These are phyloP conservation scores for Pipistrellus kuhlii DNA, from an alignment of 2,797 vertebrate genomes.

Conservation along the genomic window DNA sequence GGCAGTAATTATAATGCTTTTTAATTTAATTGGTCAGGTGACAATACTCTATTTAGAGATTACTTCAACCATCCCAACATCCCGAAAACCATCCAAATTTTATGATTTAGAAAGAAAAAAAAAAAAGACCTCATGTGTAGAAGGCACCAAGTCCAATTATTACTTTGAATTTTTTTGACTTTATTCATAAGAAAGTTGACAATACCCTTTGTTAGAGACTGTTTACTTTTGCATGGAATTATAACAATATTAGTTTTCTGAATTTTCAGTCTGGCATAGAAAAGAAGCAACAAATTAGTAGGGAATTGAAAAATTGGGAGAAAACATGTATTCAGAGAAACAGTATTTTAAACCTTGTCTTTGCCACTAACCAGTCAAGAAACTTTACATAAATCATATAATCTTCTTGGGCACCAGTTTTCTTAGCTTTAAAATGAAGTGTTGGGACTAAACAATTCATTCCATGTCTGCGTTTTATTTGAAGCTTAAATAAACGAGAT, in stretches of 20 bases:
- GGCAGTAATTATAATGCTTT: not conserved
- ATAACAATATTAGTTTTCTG: not conserved
- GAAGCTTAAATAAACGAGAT: slow-evolving; percentile 14
- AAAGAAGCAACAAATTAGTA: not conserved
- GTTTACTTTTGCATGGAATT: slow-evolving; percentile 27
- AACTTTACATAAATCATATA: slow-evolving; percentile 1
- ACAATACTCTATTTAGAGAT: not conserved
- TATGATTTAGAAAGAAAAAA: not conserved
- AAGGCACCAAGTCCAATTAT: not conserved
- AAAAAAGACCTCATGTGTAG: not conserved
- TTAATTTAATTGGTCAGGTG: not conserved
- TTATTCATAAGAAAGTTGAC: slow-evolving; percentile 6
- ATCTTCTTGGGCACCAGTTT: slow-evolving; percentile 33
- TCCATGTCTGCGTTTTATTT: not conserved
- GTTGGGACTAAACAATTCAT: not conserved
- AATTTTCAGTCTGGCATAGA: slow-evolving; percentile 17
- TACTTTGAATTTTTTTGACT: not conserved
- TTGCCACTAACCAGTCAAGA: not conserved
- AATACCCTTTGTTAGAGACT: not conserved
- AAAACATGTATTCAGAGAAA: slow-evolving; percentile 3
- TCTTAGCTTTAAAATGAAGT: slow-evolving; percentile 16
- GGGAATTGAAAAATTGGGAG: slow-evolving; percentile 4
- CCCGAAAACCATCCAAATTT: not conserved
- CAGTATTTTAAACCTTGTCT: not conserved
- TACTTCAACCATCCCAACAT: not conserved